Percentiles rank a stretch among this genome's conserved stretches.
Conservation (phyloP, 2,888 invertebrate species). For the Rapana venosa region DNA sequence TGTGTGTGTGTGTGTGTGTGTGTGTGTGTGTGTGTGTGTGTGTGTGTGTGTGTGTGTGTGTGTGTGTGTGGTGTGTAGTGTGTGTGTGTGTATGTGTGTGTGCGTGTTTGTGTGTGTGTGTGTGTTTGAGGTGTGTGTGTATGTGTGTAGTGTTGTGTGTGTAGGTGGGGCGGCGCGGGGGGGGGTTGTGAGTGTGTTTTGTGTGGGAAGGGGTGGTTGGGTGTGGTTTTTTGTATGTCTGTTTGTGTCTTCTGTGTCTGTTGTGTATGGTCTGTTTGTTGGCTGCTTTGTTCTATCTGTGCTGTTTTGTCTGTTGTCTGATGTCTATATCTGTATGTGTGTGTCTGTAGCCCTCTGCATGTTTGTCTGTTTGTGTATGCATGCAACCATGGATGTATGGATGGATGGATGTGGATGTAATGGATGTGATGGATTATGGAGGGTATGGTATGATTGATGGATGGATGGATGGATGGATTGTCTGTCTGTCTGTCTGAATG, state of each 20-base stretch:
- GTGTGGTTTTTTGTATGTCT: too few species aligned
- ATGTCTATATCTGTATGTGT: too few species aligned
- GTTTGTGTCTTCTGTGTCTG: neutral
- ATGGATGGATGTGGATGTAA: too few species aligned
- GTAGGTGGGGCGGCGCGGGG: too few species aligned
- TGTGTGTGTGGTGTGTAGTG: neutral
- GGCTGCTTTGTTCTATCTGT: conserved; percentile 6
- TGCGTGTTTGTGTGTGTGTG: neutral
- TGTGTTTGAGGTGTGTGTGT: conserved; percentile 27
- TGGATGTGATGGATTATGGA: too few species aligned
- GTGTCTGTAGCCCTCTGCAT: neutral
- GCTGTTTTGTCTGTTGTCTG: conserved; percentile 2
- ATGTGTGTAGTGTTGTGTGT: too few species aligned
- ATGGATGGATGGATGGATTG: too few species aligned
- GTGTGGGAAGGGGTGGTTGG: too few species aligned
- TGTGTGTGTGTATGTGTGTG: neutral
- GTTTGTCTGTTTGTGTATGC: neutral
- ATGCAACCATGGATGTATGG: too few species aligned
- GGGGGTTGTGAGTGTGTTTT: too few species aligned
- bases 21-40: neutral
- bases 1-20: conserved; percentile 1
- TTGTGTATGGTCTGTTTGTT: conserved; percentile 1
- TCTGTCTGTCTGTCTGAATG: neutral
- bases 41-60: conserved; percentile 26
- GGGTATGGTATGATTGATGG: too few species aligned